Conservation (phyloP, 2,113 vertebrate species). For the Ivindomyrus marchei region DNA sequence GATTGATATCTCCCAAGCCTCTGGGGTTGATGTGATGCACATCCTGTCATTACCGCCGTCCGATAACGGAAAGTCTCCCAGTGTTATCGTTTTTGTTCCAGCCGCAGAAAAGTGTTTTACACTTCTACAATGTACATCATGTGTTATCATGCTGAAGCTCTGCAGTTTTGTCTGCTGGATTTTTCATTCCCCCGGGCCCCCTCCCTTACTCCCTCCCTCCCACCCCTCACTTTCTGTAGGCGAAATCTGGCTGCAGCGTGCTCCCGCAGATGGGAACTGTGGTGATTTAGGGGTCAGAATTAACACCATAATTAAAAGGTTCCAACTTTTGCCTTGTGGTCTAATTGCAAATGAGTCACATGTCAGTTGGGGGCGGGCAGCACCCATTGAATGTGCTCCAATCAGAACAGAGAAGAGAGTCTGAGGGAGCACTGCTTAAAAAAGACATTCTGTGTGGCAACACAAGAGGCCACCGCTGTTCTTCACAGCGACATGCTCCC, state of each 20-base stretch:
- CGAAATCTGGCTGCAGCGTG: background rate
- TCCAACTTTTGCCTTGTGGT: background rate
- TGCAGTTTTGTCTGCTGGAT: background rate
- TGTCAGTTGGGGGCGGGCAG: background rate
- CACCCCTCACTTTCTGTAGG: background rate
- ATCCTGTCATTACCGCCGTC: slow-evolving; percentile 12
- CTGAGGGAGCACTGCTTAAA: background rate
- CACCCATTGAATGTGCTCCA: background rate
- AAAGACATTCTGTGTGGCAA: background rate
- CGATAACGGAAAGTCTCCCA: background rate
- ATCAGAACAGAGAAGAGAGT: background rate
- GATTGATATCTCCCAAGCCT: slow-evolving; percentile 7
- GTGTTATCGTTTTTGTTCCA: background rate
- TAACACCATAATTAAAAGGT: background rate
- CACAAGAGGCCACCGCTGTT: background rate
- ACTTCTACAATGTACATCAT: background rate
- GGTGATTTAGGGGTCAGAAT: slow-evolving; percentile 3
- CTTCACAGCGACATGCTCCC: background rate
- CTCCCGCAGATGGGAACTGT: background rate
- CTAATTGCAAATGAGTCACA: background rate
- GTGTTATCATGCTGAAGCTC: background rate
- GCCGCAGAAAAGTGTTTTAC: slow-evolving; percentile 5
- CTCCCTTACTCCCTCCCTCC: background rate
- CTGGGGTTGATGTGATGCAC: slow-evolving; percentile 18
- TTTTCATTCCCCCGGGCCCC: background rate